Base-by-base conservation (phyloP, 2,888 invertebrate species). In the Orthosia cruda region DNA sequence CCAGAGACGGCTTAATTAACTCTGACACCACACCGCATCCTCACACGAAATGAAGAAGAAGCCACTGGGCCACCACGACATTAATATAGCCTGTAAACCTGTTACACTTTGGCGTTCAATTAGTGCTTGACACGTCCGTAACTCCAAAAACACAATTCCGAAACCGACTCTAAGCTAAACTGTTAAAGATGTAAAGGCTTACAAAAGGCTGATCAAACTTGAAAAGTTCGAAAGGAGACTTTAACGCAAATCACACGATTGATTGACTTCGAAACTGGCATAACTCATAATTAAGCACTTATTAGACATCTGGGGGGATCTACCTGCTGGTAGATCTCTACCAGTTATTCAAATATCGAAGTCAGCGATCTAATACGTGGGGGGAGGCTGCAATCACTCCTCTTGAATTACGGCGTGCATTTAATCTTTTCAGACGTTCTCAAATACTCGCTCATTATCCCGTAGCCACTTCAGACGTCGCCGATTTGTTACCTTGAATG, bases 361-460 rank as follows among this genome's bases (percentile, higher is more conserved):
- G 86, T 90, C 89, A 90, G 91, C 90, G 87, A 91, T 89, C 86
- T 81, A 89, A 88, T 83, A 88, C 61, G 76, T 83, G 82, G 83
- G 88, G 68, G 88, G 89, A 87, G 85, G 85, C 73, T 90, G 92
- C 91, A 91, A 86, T 89, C 89, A 89, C 89, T 92, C 86, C 88
- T 91, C 90, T 93, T 94, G 94, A 95, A 91, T 93, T 94, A 95
- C 91, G 93, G 89, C 89, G 88, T 91, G 92, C 95, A 93, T 95
- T 96, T 94, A 95, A 96, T 96, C 95, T 95, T 95, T 94, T 92
- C 92, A 94, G 94, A 92, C 94, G 88, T 92, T 94, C 92, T 94
- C 93, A 94, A 95, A 95, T 95, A 95, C 92, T 93, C 90, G 90
- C 94, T 96, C 96, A 96, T 96, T 96, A 96, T 94, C 95, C 94